Percentiles rank a stretch among this genome's conserved stretches.
Conservation (phyloP, 2,113 vertebrate species). For the Tupaia chinensis region DNA sequence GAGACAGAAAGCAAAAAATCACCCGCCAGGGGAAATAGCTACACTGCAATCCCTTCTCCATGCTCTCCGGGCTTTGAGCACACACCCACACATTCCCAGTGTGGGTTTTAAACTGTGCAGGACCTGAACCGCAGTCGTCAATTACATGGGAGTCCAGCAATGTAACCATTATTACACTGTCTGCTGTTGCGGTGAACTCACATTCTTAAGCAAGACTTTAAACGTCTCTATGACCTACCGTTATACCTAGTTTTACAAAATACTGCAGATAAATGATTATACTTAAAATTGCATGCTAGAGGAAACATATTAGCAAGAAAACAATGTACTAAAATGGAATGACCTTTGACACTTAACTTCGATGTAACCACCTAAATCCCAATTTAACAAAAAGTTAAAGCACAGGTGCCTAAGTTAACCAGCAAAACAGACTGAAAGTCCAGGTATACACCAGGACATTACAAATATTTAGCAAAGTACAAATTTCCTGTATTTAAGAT, state of each 20-base stretch:
- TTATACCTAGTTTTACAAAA: conserved; percentile 36
- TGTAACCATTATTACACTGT: too few species aligned
- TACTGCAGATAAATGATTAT: conserved; percentile 24
- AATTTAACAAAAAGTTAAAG: conserved; percentile 40
- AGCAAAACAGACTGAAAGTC: conserved; percentile 43
- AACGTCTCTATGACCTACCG: neutral
- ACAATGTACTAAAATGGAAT: neutral
- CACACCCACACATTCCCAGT: too few species aligned
- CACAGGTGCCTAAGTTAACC: conserved; percentile 6
- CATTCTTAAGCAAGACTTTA: conserved; percentile 45
- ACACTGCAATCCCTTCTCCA: too few species aligned
- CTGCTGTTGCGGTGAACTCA: neutral
- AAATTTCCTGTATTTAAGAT: neutral
- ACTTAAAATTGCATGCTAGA: neutral
- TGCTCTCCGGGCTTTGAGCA: too few species aligned
- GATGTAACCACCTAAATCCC: conserved; percentile 29
- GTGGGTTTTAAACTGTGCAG: too few species aligned
- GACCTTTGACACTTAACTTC: conserved; percentile 44
- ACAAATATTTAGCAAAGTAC: conserved; percentile 17
- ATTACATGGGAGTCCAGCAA: too few species aligned
- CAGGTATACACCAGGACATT: neutral
- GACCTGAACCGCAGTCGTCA: too few species aligned
- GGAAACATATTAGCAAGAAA: conserved; percentile 32
- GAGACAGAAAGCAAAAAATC: too few species aligned
- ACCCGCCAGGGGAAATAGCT: too few species aligned